Evolutionary conservation across 2,888 invertebrate species (phyloP).

Genomic region (Beris morrisii): DNA sequence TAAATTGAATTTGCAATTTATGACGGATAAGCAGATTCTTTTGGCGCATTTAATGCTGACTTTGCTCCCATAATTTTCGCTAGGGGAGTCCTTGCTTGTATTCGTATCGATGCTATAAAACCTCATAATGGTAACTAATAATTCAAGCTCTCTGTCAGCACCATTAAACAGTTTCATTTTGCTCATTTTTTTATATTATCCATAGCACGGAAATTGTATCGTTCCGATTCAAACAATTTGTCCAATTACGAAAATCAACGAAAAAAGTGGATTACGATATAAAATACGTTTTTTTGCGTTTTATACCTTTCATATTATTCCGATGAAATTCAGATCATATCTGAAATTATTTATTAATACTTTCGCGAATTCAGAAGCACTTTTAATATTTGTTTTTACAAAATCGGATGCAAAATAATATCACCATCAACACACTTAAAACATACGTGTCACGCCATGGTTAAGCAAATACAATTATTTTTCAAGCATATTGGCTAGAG

Average conservation of each 20-base stretch:
- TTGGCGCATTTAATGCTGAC: constrained; percentile 14
- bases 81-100: neutral
- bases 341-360: too few species aligned
- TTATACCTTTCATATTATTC: too few species aligned
- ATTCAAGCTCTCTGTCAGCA: constrained; percentile 30
- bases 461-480: too few species aligned
- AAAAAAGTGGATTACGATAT: constrained; percentile 7
- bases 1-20: constrained; percentile 30
- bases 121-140: constrained; percentile 20
- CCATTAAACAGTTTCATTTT: constrained; percentile 28
- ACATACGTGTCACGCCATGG: too few species aligned
- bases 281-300: too few species aligned
- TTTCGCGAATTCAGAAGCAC: too few species aligned
- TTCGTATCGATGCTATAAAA: constrained; percentile 4
- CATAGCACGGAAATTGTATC: neutral
- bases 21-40: constrained; percentile 23
- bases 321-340: too few species aligned
- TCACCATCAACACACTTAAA: too few species aligned
- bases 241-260: constrained; percentile 23
- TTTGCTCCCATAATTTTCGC: constrained; percentile 3
- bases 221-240: constrained; percentile 18
- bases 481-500: too few species aligned
- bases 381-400: too few species aligned
- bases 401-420: too few species aligned
- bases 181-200: neutral